Base-by-base conservation (phyloP, 2,888 invertebrate species). In the Protodeltote pygarga region DNA sequence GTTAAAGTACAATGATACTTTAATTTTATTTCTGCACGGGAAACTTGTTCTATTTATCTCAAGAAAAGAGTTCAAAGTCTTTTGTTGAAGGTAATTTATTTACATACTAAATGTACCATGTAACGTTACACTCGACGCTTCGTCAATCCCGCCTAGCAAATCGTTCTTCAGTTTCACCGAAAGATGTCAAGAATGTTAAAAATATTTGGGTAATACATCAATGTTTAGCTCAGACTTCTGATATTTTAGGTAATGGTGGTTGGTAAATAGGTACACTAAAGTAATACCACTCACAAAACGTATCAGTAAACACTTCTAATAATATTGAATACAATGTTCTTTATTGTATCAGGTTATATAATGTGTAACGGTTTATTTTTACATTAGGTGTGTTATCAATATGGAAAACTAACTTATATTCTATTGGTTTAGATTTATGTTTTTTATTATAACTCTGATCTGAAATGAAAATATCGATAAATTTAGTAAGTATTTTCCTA, bases 41-140 rank as follows among this genome's bases (percentile, higher is more conserved):
- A 47, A 49, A 59, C 29, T 48, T 65, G 64, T 58, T 55, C 64
- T 66, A 69, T 16, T 67, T 65, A 47, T 44, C 38, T 46, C 29
- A 35, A 35, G 19, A 25, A 40, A 50, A 60, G 40, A 59, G 53
- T 42, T 57, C 35, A 50, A 53, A 64, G 23, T 60, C 34, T 48
- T 49, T 50, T 65, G 45, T 51, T 32, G 27, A 28, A 28, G 10
- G 20, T 19, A 33, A 51, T 41, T 49, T 55, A 48, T 62, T 69
- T 44, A 29, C 54, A 59, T 47, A 37, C 33, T 35, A 49, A 55
- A 59, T 52, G 34, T 47, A 41, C 19, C 19, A 27, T 52, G 63
- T 52, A 58, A 65, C 29, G 29, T 41, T 53, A 67, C 35, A 53
- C 50, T 65, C 49, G 37, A 57, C 47, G 69, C 44, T 55, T 55